phyloP scores from a whole-genome alignment of 2,113 vertebrate genomes.

The Pongo pygmaeus region DNA sequence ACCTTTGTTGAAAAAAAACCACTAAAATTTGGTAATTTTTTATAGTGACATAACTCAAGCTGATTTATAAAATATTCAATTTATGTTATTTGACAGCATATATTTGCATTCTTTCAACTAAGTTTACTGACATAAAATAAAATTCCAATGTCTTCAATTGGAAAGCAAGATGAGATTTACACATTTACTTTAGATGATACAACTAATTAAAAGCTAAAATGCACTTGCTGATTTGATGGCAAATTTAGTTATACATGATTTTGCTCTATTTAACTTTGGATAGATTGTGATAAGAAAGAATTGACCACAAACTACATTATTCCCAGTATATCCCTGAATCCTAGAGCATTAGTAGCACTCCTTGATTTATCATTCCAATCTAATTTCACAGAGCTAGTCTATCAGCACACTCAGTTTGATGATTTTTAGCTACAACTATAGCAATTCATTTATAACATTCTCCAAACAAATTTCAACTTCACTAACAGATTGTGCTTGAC shows the following conservation, averaged over 20 bases:
- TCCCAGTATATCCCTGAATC: neutral
- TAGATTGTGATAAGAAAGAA: neutral
- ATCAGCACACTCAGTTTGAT: conserved; percentile 26
- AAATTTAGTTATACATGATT: neutral
- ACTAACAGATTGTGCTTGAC: conserved; percentile 61
- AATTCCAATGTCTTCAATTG: neutral
- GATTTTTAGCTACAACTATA: conserved; percentile 1
- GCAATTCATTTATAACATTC: conserved; percentile 53
- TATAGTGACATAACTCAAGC: neutral
- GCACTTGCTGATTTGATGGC: neutral
- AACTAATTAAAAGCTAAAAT: neutral
- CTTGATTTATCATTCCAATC: neutral
- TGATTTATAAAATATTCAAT: neutral
- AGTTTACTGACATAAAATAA: neutral
- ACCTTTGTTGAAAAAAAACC: neutral
- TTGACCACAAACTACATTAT: neutral
- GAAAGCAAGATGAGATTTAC: neutral
- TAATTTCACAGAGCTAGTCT: neutral
- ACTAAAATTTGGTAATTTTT: neutral
- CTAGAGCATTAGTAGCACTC: neutral
- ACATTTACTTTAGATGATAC: neutral
- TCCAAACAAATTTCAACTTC: conserved; percentile 62
- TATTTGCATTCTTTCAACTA: neutral
- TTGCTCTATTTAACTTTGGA: neutral
- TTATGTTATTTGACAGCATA: neutral